These are phyloP conservation scores for Leptopterna dolabrata DNA, from an alignment of 2,888 invertebrate species.

Conservation along the genomic window DNA sequence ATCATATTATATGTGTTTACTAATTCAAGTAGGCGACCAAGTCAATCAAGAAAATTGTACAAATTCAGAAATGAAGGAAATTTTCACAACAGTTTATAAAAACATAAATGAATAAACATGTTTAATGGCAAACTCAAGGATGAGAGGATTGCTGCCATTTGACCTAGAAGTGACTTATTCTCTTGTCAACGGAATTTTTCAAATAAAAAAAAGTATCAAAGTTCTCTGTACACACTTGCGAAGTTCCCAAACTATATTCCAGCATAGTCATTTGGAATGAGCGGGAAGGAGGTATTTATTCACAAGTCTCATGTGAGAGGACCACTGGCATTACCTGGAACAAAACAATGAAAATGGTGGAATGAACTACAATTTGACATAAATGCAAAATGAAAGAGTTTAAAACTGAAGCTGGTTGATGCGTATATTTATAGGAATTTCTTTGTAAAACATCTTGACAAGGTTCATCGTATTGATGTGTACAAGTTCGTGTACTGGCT, in stretches of 20 bases:
- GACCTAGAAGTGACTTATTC: background rate
- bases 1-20: too few species aligned
- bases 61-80: background rate
- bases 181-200: background rate
- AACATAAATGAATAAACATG: background rate
- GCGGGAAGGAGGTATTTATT: constrained; percentile 10
- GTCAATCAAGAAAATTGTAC: background rate
- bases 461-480: too few species aligned
- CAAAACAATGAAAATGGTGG: background rate
- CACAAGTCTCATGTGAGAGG: constrained; percentile 50
- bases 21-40: background rate
- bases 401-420: too few species aligned
- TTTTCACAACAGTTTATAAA: background rate
- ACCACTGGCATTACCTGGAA: constrained; percentile 45
- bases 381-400: too few species aligned
- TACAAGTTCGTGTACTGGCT: too few species aligned
- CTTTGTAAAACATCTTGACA: too few species aligned
- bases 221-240: constrained; percentile 19
- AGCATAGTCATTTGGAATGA: background rate
- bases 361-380: too few species aligned
- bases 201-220: constrained; percentile 50
- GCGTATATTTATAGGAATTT: too few species aligned
- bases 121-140: background rate
- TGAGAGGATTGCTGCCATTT: background rate
- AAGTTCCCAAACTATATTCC: constrained; percentile 13